phyloP scores from a whole-genome alignment of 2,797 vertebrate species.

The Argyrosomus regius region DNA sequence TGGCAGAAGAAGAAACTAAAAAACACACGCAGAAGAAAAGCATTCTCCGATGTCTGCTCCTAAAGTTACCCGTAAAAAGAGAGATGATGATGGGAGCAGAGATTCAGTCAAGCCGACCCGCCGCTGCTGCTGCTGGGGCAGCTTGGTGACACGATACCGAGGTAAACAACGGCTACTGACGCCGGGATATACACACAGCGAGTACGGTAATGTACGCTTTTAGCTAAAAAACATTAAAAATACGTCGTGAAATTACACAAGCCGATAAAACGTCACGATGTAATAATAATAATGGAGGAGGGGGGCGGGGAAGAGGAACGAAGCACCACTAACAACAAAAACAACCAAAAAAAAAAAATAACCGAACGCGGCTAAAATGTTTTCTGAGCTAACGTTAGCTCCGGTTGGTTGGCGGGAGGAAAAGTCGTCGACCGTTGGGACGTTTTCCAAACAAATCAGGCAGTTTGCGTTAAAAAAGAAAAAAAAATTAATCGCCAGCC shows the following conservation, averaged over 20 bases:
- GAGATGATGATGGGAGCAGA: slow-evolving; percentile 65
- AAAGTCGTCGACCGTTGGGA: slow-evolving; percentile 58
- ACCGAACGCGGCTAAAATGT: slow-evolving; percentile 73
- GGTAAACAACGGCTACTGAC: slow-evolving; percentile 79
- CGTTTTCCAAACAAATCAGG: slow-evolving; percentile 67
- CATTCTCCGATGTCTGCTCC: slow-evolving; percentile 60
- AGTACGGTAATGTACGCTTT: slow-evolving; percentile 53
- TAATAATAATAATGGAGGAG: slow-evolving; percentile 4
- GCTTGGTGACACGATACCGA: slow-evolving; percentile 75
- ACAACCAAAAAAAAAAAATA: slow-evolving; percentile 58
- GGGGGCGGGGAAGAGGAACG: slow-evolving; percentile 57
- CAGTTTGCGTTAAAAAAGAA: slow-evolving; percentile 61
- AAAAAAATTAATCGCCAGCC: slow-evolving; percentile 64
- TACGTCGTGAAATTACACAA: slow-evolving; percentile 50
- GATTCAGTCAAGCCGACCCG: slow-evolving; percentile 70
- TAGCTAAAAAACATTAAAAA: slow-evolving; percentile 34
- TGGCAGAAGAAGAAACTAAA: slow-evolving; percentile 60
- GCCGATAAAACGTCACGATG: slow-evolving; percentile 68
- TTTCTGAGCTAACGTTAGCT: slow-evolving; percentile 38
- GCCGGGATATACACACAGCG: slow-evolving; percentile 72
- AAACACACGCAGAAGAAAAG: slow-evolving; percentile 51
- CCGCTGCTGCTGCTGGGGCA: slow-evolving; percentile 61
- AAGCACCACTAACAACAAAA: slow-evolving; percentile 72
- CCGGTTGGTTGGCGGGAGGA: slow-evolving; percentile 47
- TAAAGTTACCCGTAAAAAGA: slow-evolving; percentile 82